phyloP scores from a whole-genome alignment of 2,888 invertebrate species.

The Dugesia japonica region DNA sequence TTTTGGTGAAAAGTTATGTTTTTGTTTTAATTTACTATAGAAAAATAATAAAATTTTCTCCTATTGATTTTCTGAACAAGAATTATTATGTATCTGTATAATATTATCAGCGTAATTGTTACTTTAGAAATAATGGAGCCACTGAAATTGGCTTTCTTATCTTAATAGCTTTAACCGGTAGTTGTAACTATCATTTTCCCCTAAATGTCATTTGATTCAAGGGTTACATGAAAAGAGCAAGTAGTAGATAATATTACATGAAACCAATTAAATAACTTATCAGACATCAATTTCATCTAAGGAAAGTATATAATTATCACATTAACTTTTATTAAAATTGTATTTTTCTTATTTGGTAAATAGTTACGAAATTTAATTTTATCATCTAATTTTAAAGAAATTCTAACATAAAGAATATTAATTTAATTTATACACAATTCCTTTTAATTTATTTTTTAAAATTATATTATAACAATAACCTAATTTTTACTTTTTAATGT shows the following conservation, averaged over 20 bases:
- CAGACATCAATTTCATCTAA: constrained; percentile 3
- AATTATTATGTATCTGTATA: neutral
- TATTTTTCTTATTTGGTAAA: neutral
- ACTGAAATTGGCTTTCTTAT: constrained; percentile 20
- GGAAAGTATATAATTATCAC: neutral
- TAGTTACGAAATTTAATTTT: neutral
- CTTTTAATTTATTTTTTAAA: no score
- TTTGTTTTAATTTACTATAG: neutral
- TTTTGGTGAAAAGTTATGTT: constrained; percentile 20
- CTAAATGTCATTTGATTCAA: constrained; percentile 15
- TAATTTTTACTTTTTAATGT: no score
- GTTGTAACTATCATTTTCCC: constrained; percentile 20
- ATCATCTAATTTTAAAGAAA: neutral
- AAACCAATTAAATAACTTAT: constrained; percentile 3
- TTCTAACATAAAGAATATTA: neutral
- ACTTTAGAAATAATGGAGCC: constrained; percentile 16
- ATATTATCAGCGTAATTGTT: neutral
- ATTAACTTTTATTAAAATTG: neutral
- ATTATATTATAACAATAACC: no score
- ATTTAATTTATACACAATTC: no score
- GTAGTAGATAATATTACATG: neutral
- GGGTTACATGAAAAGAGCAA: constrained; percentile 12
- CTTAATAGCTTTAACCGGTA: constrained; percentile 12
- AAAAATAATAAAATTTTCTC: neutral
- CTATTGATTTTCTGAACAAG: neutral